Evolutionary conservation across 2,113 vertebrate genomes (phyloP).

Genomic region (Dasyprocta punctata): DNA sequence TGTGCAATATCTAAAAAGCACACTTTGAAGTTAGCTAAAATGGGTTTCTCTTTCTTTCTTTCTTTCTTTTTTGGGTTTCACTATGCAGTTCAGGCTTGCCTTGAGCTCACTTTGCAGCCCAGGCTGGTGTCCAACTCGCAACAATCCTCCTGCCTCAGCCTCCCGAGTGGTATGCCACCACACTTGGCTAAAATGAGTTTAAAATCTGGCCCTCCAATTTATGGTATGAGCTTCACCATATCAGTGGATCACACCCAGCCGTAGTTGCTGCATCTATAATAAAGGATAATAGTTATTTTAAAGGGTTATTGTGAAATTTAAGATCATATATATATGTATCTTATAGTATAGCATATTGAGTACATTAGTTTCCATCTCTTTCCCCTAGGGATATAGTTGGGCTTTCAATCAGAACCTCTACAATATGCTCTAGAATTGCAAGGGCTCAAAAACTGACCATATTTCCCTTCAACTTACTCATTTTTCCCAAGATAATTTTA

Average conservation of each 20-base stretch:
- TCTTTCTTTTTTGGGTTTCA: too few species aligned
- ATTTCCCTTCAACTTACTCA: background rate
- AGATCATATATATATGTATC: background rate
- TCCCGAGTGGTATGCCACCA: too few species aligned
- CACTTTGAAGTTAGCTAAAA: constrained; percentile 60
- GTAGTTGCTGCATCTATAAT: background rate
- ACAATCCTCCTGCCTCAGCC: too few species aligned
- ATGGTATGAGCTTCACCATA: background rate
- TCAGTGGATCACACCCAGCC: background rate
- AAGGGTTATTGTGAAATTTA: background rate
- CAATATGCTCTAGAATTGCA: background rate
- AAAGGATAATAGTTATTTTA: background rate
- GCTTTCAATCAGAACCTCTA: constrained; percentile 24
- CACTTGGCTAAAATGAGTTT: constrained; percentile 16
- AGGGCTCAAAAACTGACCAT: constrained; percentile 34
- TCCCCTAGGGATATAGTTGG: background rate
- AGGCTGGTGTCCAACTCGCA: too few species aligned
- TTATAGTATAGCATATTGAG: background rate
- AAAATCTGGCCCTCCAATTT: constrained; percentile 6
- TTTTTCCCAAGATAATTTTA: background rate
- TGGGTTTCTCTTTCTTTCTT: background rate
- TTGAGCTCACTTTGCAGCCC: too few species aligned
- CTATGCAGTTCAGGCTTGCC: too few species aligned
- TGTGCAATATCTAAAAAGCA: constrained; percentile 30
- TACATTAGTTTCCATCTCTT: constrained; percentile 24